Percentiles rank a stretch among this genome's conserved stretches.
Conservation (phyloP, 2,888 invertebrate species). For the Rosalia funebris region DNA sequence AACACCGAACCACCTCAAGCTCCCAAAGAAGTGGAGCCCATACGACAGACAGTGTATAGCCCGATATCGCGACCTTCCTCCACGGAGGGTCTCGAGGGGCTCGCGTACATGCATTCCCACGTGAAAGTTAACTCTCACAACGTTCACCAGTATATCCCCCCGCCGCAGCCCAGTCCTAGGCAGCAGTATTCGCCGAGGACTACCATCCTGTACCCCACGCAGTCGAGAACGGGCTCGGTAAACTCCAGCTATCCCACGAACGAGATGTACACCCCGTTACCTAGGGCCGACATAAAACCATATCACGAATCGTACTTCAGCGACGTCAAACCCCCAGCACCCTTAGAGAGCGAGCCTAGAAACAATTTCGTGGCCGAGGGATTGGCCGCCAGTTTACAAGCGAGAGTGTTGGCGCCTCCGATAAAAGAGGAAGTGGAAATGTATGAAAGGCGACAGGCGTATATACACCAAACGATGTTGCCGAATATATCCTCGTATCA, state of each 20-base stretch:
- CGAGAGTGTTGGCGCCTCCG: conserved; percentile 71
- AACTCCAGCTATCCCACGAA: conserved; percentile 50
- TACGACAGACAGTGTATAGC: conserved; percentile 65
- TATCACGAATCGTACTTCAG: conserved; percentile 77
- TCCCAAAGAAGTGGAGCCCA: conserved; percentile 50
- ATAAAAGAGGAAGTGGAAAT: conserved; percentile 62
- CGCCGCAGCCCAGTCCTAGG: conserved; percentile 55
- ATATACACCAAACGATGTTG: conserved; percentile 53
- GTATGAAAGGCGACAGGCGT: conserved; percentile 50
- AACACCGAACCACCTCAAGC: conserved; percentile 32
- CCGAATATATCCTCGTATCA: conserved; percentile 48
- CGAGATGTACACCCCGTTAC: conserved; percentile 69
- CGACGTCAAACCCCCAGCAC: conserved; percentile 68
- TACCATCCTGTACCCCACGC: conserved; percentile 45
- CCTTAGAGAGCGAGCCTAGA: conserved; percentile 45
- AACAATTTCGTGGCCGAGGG: conserved; percentile 69
- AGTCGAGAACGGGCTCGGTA: conserved; percentile 44
- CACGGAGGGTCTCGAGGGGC: conserved; percentile 63
- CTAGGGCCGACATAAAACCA: conserved; percentile 77
- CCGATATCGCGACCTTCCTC: conserved; percentile 69
- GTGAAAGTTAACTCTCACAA: conserved; percentile 49
- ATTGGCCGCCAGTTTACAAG: conserved; percentile 84
- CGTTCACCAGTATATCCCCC: conserved; percentile 49
- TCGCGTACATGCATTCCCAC: conserved; percentile 60
- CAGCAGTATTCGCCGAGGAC: conserved; percentile 60